Evolutionary conservation across 2,797 vertebrate species (phyloP), one percentile per base, ranked within the genome.

Genomic region (Lophotriccus pileatus): DNA sequence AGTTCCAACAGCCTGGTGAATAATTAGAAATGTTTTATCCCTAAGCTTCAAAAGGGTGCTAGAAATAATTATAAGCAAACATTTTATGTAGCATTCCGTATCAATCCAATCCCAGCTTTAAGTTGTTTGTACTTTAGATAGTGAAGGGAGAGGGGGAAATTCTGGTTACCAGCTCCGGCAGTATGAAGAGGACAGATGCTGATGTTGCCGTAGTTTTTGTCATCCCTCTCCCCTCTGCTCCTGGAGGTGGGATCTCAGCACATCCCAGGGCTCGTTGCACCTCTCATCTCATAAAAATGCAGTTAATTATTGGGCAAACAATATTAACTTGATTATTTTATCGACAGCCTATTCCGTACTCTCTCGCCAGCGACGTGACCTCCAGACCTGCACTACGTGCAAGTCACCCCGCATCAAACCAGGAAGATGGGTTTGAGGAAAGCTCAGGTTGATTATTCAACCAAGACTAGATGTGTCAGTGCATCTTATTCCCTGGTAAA

Each of bases 21-120:
- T 98, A 98, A 98, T 98, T 98, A 97, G 98, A 98, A 98, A 97
- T 98, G 97, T 97, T 98, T 98, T 98, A 98, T 98, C 97, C 97
- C 81, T 87, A 75, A 97, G 93, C 98, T 98, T 98, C 97, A 98
- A 98, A 98, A 97, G 97, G 95, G 97, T 98, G 96, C 97, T 98
- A 98, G 97, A 98, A 97, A 98, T 98, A 98, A 98, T 98, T 98
- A 97, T 98, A 98, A 98, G 97, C 96, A 97, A 98, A 98, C 96
- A 97, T 98, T 97, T 98, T 97, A 95, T 98, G 95, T 96, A 93
- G 91, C 80, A 94, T 97, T 96, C 94, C 34, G 1, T 97, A 97
- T 98, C 97, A 97, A 95, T 95, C 79, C 96, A 94, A 92, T 92
- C 89, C 97, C 7, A 41, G 95, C 91, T 97, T 96, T 95, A 89